Conservation (phyloP, 2,113 vertebrate genomes). For the Anoplopoma fimbria region DNA sequence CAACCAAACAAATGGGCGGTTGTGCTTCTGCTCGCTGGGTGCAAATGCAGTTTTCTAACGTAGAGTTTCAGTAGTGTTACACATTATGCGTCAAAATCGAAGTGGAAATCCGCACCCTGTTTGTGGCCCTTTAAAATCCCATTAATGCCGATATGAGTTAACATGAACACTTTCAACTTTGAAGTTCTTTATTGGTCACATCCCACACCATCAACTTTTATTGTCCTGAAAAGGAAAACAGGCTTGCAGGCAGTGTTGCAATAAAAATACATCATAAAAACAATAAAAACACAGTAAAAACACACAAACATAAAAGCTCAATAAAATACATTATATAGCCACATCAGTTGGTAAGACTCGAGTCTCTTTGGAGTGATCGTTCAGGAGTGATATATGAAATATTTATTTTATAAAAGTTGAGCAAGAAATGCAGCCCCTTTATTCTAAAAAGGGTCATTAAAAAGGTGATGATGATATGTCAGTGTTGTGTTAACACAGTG, state of each 20-base stretch:
- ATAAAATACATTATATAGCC: constrained; percentile 36
- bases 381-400: not conserved
- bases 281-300: constrained; percentile 53
- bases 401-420: constrained; percentile 6
- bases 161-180: constrained; percentile 42
- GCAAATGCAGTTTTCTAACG: not conserved
- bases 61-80: not conserved
- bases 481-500: not conserved
- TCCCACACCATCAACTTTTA: constrained; percentile 67
- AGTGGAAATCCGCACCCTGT: constrained; percentile 7
- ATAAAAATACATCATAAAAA: constrained; percentile 65
- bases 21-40: constrained; percentile 1
- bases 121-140: not conserved
- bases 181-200: constrained; percentile 56
- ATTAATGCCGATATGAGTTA: constrained; percentile 28
- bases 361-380: not conserved
- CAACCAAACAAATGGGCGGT: constrained; percentile 26
- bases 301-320: constrained; percentile 33
- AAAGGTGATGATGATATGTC: not conserved
- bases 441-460: not conserved
- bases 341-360: constrained; percentile 20
- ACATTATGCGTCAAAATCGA: not conserved
- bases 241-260: constrained; percentile 37
- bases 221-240: constrained; percentile 46
- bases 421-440: not conserved